A percentile compares a stretch with the other conserved stretches of the same genome.
Evolutionary conservation across 1,140 invertebrate genomes (phyloP).

Genomic region (Cydia splendana): DNA sequence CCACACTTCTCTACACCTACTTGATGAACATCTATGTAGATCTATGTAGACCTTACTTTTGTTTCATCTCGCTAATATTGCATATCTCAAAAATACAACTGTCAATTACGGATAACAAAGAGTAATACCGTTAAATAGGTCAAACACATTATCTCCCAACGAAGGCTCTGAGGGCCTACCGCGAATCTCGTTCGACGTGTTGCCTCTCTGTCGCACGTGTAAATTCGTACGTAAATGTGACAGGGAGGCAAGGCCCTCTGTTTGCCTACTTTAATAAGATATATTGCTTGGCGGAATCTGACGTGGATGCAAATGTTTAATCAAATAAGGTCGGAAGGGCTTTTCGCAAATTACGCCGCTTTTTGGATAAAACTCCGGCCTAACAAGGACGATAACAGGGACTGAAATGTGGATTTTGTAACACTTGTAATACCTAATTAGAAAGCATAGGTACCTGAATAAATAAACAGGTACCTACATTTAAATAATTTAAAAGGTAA

Average conservation of each 20-base stretch:
- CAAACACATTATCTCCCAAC: constrained; percentile 27
- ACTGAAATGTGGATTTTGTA: not conserved
- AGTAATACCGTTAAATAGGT: constrained; percentile 14
- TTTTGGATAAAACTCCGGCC: constrained; percentile 21
- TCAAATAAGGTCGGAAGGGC: constrained; percentile 31
- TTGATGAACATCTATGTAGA: too few relatives aligned
- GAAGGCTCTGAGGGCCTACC: not conserved
- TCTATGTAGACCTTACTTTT: too few relatives aligned
- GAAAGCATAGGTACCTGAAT: not conserved
- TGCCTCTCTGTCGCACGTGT: too few relatives aligned
- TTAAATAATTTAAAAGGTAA: too few relatives aligned
- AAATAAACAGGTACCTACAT: too few relatives aligned
- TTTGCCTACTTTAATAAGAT: constrained; percentile 33
- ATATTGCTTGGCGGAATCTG: constrained; percentile 25
- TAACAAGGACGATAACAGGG: constrained; percentile 1
- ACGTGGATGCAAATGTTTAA: constrained; percentile 32
- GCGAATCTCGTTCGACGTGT: too few relatives aligned
- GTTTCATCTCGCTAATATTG: too few relatives aligned
- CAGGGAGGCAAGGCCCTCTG: not conserved
- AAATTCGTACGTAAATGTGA: too few relatives aligned
- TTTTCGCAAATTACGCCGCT: constrained; percentile 13
- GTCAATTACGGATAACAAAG: constrained; percentile 9
- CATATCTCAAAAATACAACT: not conserved
- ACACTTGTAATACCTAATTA: not conserved
- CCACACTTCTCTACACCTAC: too few relatives aligned